A percentile compares a stretch with the other conserved stretches of the same genome.
Conservation (phyloP, 2,888 invertebrate species). For the Agonopterix heracliana region DNA sequence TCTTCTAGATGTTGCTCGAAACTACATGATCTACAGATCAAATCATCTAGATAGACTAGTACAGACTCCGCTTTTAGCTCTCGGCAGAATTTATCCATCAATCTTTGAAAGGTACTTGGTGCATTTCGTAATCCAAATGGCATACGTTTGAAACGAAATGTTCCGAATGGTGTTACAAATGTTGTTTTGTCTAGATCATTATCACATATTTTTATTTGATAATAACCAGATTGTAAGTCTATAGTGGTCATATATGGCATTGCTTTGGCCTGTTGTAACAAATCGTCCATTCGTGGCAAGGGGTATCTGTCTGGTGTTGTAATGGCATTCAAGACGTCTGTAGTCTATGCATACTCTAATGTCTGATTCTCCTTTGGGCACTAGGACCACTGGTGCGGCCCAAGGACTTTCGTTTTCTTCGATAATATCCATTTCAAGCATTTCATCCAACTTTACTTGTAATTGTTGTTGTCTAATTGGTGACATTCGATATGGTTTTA, state of each 20-base stretch:
- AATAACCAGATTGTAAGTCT: slow-evolving; percentile 24
- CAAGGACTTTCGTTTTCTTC: slow-evolving; percentile 26
- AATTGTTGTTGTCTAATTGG: no score
- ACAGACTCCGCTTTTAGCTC: slow-evolving; percentile 14
- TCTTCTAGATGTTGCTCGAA: slow-evolving; percentile 8
- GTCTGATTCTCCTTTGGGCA: slow-evolving; percentile 24
- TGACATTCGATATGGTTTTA: no score
- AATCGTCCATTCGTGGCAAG: slow-evolving; percentile 39
- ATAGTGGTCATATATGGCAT: slow-evolving; percentile 22
- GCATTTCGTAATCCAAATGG: slow-evolving; percentile 34
- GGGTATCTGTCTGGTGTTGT: slow-evolving; percentile 30
- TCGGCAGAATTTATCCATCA: slow-evolving; percentile 27
- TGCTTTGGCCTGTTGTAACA: slow-evolving; percentile 26
- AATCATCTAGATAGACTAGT: slow-evolving; percentile 26
- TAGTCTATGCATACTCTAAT: slow-evolving; percentile 37
- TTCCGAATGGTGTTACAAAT: slow-evolving; percentile 29
- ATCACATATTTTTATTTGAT: slow-evolving; percentile 20
- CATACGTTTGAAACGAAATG: slow-evolving; percentile 29
- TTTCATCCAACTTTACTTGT: no score
- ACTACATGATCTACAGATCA: slow-evolving; percentile 20
- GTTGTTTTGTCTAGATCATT: slow-evolving; percentile 28
- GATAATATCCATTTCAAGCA: slow-evolving; percentile 25
- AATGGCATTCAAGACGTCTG: slow-evolving; percentile 18
- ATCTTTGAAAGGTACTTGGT: slow-evolving; percentile 28
- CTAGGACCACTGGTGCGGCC: slow-evolving; percentile 34